Evolutionary conservation across 2,113 vertebrate species (phyloP).

Genomic region (Neogale vison): DNA sequence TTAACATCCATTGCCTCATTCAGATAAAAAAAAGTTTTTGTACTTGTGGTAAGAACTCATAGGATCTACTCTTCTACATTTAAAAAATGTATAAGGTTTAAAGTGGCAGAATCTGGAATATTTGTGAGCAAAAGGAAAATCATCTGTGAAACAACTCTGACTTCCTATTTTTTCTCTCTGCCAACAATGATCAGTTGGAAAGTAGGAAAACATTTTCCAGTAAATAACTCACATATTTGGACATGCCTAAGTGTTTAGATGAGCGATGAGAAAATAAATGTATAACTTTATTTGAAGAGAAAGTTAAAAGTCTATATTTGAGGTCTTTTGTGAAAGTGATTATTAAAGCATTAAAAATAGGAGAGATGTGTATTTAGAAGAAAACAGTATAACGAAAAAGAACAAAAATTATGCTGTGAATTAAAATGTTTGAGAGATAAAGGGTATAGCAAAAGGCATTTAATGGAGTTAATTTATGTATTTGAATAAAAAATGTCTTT

Average conservation of each 20-base stretch:
- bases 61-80: not conserved
- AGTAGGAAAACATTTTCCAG: constrained; percentile 25
- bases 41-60: not conserved
- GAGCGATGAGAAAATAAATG: not conserved
- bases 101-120: not conserved
- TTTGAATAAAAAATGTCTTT: not conserved
- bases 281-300: constrained; percentile 19
- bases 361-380: not conserved
- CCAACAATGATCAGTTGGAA: not conserved
- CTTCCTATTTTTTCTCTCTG: constrained; percentile 8
- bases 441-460: not conserved
- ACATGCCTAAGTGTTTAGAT: not conserved
- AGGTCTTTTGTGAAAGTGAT: not conserved
- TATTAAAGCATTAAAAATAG: constrained; percentile 12
- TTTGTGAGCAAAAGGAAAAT: not conserved
- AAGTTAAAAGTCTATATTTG: not conserved
- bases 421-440: constrained; percentile 16
- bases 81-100: not conserved
- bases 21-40: not conserved
- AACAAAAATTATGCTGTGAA: not conserved
- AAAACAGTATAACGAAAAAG: not conserved
- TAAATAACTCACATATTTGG: constrained; percentile 27
- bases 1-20: not conserved
- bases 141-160: not conserved
- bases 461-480: constrained; percentile 28